Base-by-base conservation (phyloP, 2,113 vertebrate genomes). In the Coptodon bakossiorum region DNA sequence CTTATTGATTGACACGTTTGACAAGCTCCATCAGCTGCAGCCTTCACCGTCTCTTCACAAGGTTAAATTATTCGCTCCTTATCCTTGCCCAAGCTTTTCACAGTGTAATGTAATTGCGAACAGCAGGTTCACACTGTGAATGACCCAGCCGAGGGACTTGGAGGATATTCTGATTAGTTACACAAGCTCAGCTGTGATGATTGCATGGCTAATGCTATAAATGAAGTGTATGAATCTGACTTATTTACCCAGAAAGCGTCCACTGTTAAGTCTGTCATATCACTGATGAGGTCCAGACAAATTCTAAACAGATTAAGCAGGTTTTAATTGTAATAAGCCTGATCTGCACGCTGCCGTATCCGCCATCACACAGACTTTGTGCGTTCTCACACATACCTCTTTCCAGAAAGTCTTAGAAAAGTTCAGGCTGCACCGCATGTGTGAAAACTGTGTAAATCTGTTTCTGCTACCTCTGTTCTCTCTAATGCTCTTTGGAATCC, bases 151-250 rank as follows among this genome's bases (percentile, higher is more conserved):
- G 36, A 73, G 80, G 80, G 63, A 83, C 79, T 88, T 16, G 1
- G 73, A 87, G 85, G 83, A 85, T 87, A 24, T 91, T 88, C 78
- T 66, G 80, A 90, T 90, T 59, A 24, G 76, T 78, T 89, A 84
- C 29, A 48, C 81, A 48, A 6, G 82, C 66, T 91, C 92, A 90
- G 90, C 85, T 73, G 38, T 73, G 22, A 45, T 73, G 66, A 68
- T 68, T 81, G 89, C 88, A 43, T n/a, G 8, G 34, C 85, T 88
- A 83, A 88, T 81, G 2, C 53, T 88, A 86, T 78, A 24, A 59
- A 79, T 80, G 53, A 91, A 86, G 27, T 76, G 6, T 19, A 31
- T 36, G 31, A 78, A 61, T 59, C 57, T 76, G 86, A 86, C 78
- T 57, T 78, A 19, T 59, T 81, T 48, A 81, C 24, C 61, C 29